phyloP scores from a whole-genome alignment of 2,113 vertebrate species.

The Pelecanus crispus region DNA sequence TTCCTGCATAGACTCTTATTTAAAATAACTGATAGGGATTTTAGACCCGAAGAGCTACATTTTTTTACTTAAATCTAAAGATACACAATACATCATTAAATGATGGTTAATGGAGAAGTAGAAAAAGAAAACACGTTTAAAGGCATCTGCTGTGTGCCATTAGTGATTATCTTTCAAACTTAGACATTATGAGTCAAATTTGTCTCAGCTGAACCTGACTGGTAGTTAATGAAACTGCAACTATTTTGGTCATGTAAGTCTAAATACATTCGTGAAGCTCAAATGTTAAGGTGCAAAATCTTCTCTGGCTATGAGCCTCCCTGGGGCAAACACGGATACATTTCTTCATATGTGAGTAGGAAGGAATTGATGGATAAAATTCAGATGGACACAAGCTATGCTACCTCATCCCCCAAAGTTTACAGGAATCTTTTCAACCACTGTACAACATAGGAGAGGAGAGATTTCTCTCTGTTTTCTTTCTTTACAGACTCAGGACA shows the following conservation, averaged over 20 bases:
- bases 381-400: neutral
- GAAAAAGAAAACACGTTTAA: neutral
- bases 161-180: neutral
- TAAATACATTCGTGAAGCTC: neutral
- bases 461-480: neutral
- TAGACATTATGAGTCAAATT: neutral
- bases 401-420: neutral
- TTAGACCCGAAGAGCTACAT: neutral
- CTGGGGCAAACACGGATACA: neutral
- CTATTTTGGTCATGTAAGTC: neutral
- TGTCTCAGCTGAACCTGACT: neutral
- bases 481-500: neutral
- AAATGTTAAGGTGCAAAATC: neutral
- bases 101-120: neutral
- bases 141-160: neutral
- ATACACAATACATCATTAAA: neutral
- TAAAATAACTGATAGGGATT: neutral
- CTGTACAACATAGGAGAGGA: neutral
- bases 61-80: neutral
- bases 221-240: neutral
- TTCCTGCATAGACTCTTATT: neutral
- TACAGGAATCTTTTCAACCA: neutral
- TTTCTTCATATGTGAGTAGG: neutral
- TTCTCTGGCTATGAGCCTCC: neutral
- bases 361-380: neutral